These are phyloP conservation scores for Petrocephalus sullivani DNA, from an alignment of 2,797 vertebrate species.

Conservation along the genomic window DNA sequence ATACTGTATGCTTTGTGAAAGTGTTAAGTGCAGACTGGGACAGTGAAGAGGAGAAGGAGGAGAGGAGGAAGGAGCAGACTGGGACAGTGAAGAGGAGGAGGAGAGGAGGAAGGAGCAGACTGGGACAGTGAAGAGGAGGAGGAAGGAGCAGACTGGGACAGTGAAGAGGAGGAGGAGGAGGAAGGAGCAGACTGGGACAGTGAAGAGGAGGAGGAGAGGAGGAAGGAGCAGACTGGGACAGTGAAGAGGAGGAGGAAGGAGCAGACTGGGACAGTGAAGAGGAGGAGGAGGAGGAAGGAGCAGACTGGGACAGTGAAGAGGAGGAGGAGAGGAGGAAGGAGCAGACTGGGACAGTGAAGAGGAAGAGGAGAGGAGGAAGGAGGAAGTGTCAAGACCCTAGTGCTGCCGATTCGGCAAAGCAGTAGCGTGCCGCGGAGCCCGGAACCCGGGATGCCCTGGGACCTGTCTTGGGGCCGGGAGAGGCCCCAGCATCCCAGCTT, in stretches of 20 bases:
- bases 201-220: not conserved
- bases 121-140: not conserved
- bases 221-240: too few species aligned
- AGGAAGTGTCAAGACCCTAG: not conserved
- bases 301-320: not conserved
- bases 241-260: not conserved
- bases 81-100: too few species aligned
- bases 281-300: too few species aligned
- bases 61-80: not conserved
- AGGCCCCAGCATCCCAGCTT: conserved; percentile 71
- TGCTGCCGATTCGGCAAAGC: not conserved
- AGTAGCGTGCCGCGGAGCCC: conserved; percentile 35
- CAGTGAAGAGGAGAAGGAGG: not conserved
- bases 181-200: conserved; percentile 21
- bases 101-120: too few species aligned
- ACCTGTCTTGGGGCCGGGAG: conserved; percentile 65
- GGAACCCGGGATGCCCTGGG: conserved; percentile 54
- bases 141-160: conserved; percentile 11
- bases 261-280: too few species aligned
- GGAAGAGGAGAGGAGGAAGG: not conserved
- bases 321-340: too few species aligned
- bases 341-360: conserved; percentile 15
- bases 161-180: not conserved
- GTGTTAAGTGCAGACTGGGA: conserved; percentile 15
- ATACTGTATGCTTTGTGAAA: conserved; percentile 36